Evolutionary conservation across 2,113 vertebrate genomes (phyloP).

Genomic region (Muntiacus reevesi): DNA sequence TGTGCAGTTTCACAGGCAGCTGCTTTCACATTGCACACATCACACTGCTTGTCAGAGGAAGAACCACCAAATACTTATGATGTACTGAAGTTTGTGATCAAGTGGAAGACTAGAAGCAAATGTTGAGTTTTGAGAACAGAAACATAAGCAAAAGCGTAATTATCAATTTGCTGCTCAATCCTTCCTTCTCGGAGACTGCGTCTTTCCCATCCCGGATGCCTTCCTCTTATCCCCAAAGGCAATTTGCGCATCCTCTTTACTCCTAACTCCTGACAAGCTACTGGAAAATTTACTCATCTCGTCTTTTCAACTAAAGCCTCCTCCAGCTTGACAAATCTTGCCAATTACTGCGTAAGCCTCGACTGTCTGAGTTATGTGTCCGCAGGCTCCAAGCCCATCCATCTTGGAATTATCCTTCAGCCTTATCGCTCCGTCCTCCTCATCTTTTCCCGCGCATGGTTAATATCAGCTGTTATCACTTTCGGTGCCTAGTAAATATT

Average conservation of each 20-base stretch:
- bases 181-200: not conserved
- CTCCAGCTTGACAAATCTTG: not conserved
- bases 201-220: not conserved
- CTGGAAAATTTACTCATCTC: not conserved
- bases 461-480: not conserved
- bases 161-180: not conserved
- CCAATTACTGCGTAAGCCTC: not conserved
- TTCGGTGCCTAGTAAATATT: not conserved
- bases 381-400: not conserved
- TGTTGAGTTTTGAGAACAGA: not conserved
- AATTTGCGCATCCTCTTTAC: not conserved
- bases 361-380: not conserved
- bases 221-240: not conserved
- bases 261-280: conserved; percentile 5
- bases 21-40: not conserved
- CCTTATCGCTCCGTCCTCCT: not conserved
- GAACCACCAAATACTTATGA: not conserved
- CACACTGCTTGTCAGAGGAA: not conserved
- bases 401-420: not conserved
- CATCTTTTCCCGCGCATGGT: not conserved
- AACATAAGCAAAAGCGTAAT: not conserved
- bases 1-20: not conserved
- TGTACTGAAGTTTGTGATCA: not conserved
- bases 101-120: not conserved
- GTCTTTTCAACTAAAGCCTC: not conserved